These are phyloP conservation scores for Nothura maculosa DNA, from an alignment of 2,797 vertebrate species.

Conservation along the genomic window DNA sequence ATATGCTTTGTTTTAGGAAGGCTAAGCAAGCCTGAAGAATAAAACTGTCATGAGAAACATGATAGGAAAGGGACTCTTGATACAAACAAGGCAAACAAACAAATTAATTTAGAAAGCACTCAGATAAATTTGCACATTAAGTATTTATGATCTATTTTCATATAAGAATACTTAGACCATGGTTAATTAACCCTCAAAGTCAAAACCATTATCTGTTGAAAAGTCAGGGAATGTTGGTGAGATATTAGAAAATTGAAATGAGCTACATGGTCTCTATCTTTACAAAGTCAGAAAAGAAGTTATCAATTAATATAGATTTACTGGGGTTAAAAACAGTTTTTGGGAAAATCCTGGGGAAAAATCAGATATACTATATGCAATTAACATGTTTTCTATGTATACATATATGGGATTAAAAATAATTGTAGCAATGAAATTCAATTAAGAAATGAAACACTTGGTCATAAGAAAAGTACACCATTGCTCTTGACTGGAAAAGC, in stretches of 20 bases:
- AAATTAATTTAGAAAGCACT: neutral
- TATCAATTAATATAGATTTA: neutral
- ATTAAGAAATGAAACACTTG: neutral
- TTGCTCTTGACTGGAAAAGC: neutral
- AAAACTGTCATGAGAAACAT: neutral
- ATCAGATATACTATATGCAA: neutral
- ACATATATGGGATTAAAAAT: neutral
- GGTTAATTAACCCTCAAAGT: neutral
- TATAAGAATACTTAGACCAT: neutral
- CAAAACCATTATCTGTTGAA: neutral
- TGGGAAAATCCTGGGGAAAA: neutral
- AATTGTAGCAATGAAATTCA: neutral
- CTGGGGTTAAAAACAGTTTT: neutral
- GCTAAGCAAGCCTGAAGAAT: neutral
- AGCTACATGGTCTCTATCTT: neutral
- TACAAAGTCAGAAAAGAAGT: neutral
- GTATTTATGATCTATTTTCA: neutral
- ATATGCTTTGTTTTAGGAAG: neutral
- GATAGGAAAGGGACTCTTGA: neutral
- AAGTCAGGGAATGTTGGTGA: neutral
- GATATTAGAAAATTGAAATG: neutral
- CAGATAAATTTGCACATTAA: neutral
- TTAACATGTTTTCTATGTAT: neutral
- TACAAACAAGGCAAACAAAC: neutral
- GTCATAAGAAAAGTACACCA: neutral